phyloP scores from a whole-genome alignment of 2,113 vertebrate genomes.

The Plectropomus leopardus region DNA sequence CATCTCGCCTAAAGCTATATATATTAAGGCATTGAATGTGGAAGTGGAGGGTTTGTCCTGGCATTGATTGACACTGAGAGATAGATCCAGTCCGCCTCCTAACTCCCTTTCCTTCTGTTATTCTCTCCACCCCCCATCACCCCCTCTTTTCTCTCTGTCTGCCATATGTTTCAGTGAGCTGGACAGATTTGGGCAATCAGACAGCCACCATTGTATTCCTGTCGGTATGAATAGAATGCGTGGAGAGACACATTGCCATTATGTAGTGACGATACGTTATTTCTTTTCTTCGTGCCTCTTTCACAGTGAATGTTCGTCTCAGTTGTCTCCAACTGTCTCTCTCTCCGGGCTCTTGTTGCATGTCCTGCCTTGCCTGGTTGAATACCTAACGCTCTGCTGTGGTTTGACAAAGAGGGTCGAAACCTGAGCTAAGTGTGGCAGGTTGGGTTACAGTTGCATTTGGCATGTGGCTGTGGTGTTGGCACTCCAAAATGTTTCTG shows the following conservation, averaged over 20 bases:
- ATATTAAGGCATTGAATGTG: slow-evolving; percentile 59
- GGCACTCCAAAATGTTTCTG: slow-evolving; percentile 31
- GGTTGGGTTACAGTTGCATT: slow-evolving; percentile 45
- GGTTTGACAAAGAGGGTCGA: slow-evolving; percentile 54
- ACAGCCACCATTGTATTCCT: slow-evolving; percentile 70
- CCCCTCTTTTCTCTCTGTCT: slow-evolving; percentile 44
- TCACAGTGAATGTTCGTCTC: slow-evolving; percentile 41
- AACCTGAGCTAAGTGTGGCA: slow-evolving; percentile 54
- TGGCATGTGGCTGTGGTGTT: slow-evolving; percentile 25
- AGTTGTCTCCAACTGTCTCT: slow-evolving; percentile 42
- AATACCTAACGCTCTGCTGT: slow-evolving; percentile 42
- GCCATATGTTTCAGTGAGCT: slow-evolving; percentile 70
- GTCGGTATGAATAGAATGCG: slow-evolving; percentile 68
- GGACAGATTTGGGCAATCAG: slow-evolving; percentile 76
- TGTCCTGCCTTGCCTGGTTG: slow-evolving; percentile 46
- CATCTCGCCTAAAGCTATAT: slow-evolving; percentile 71
- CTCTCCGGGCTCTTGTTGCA: slow-evolving; percentile 44
- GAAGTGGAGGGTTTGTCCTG: slow-evolving; percentile 57
- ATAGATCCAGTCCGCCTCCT: slow-evolving; percentile 64
- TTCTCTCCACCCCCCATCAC: neutral
- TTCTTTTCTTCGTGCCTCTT: slow-evolving; percentile 47
- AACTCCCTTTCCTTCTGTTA: slow-evolving; percentile 36
- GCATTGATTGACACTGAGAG: slow-evolving; percentile 78
- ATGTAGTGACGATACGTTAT: slow-evolving; percentile 49
- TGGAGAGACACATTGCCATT: slow-evolving; percentile 65